These are phyloP conservation scores for Neodiprion pinetum DNA, from an alignment of 1,140 invertebrate genomes.

Conservation along the genomic window DNA sequence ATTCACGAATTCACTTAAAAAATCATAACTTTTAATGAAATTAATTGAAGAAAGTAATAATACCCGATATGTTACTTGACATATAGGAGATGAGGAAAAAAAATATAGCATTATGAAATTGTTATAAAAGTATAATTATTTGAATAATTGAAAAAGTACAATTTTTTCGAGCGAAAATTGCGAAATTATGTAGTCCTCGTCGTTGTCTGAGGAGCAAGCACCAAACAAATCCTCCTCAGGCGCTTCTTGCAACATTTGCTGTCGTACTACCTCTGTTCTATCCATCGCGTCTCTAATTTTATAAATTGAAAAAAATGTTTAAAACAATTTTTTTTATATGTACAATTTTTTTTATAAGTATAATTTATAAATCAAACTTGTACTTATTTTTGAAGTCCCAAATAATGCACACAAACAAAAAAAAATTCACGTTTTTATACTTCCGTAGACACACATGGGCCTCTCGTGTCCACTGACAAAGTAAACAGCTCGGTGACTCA, in stretches of 20 bases:
- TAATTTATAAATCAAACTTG: background rate
- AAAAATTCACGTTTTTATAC: background rate
- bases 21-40: slow-evolving; percentile 3
- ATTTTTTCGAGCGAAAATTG: background rate
- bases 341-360: background rate
- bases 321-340: background rate
- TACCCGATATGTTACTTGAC: background rate
- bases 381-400: slow-evolving; percentile 5
- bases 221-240: too few species aligned
- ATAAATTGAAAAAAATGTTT: background rate
- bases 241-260: too few species aligned
- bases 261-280: too few species aligned
- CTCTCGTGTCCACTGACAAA: slow-evolving; percentile 3
- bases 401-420: slow-evolving; percentile 2
- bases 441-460: slow-evolving; percentile 4
- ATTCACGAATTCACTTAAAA: slow-evolving; percentile 8
- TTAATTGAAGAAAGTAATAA: slow-evolving; percentile 2
- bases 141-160: slow-evolving; percentile 8
- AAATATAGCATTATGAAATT: slow-evolving; percentile 8
- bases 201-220: too few species aligned
- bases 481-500: background rate
- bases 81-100: background rate
- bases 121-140: slow-evolving; percentile 1
- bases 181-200: background rate
- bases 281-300: background rate